These are phyloP conservation scores for Psittacula echo DNA, from an alignment of 2,797 vertebrate genomes.

Conservation along the genomic window DNA sequence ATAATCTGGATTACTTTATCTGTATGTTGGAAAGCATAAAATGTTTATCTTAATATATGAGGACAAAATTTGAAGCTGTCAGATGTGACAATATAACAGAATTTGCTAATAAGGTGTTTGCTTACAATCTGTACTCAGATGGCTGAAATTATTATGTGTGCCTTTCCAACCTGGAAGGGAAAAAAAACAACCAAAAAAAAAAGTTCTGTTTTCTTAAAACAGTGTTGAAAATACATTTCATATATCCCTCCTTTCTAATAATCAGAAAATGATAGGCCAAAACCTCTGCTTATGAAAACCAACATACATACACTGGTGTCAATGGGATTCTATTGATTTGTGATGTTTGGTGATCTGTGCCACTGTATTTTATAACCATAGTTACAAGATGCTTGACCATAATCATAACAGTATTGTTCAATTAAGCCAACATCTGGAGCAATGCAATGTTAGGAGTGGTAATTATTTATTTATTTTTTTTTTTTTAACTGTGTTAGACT, in stretches of 20 bases:
- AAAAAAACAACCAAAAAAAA: too few relatives aligned
- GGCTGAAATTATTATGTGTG: neutral
- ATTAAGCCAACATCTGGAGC: conserved; percentile 31
- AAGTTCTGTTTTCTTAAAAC: neutral
- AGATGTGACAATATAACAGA: neutral
- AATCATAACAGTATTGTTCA: conserved; percentile 28
- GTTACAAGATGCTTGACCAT: neutral
- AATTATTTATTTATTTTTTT: neutral
- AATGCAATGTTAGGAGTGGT: neutral
- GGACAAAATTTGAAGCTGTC: neutral
- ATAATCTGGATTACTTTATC: neutral
- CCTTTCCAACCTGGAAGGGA: neutral
- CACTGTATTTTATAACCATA: neutral
- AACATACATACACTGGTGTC: neutral
- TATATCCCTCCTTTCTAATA: neutral
- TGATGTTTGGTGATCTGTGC: neutral
- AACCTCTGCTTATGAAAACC: neutral
- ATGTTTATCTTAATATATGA: neutral
- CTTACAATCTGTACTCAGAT: neutral
- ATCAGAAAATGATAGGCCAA: neutral
- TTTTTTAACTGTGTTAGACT: neutral
- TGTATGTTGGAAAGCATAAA: neutral
- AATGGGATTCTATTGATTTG: neutral
- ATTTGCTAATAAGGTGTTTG: neutral
- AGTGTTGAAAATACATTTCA: neutral